Base-by-base conservation (phyloP, 2,888 invertebrate species). In the Eubasilissa splendida region DNA sequence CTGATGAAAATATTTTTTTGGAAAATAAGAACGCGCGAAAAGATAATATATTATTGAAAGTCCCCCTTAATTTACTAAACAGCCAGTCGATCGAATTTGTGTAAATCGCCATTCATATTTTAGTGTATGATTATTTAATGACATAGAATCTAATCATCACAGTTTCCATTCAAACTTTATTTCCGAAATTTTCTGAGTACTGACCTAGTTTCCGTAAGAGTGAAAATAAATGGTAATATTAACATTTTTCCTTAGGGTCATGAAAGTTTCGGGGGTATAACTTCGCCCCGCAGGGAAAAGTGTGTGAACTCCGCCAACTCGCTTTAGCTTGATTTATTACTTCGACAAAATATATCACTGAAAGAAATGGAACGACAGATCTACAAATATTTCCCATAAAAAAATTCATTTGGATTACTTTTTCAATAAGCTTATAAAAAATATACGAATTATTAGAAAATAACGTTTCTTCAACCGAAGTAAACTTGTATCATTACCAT, bases 301-400 rank as follows among this genome's bases (percentile, higher is more conserved):
- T 54, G 63, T 14, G 31, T 7, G 31, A 31, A 9, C 56, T 59
- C 52, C 60, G 3, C 75, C 59, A n/a, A 50, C 71, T 42, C 10
- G 42, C 33, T n/a, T 58, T 76, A 80, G 76, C 80, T 80, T 80
- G 80, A 80, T 76, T 80, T 80, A 80, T 65, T 74, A 75, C 79
- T 79, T 79, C 56, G 66, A 79, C 80, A 76, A 76, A 70, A 76
- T 68, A 68, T 66, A 63, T 76, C 42, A 53, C 56, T 31, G 33
- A 10, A 65, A 42, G 54, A 56, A 76, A 65, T 65, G 42, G 65
- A 14, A 66, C 65, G 54, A 65, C 76, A 54, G 54, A 65, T 76
- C 12, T 60, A 5, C 4, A 5, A 42, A 42, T 42, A 42, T 42
- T 42, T 7, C 42, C 42, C 7, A 42, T 42, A 42, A 42, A 60